A percentile compares a stretch with the other conserved stretches of the same genome.
Conservation (phyloP, 2,888 invertebrate species). For the Tachystola acroxantha region DNA sequence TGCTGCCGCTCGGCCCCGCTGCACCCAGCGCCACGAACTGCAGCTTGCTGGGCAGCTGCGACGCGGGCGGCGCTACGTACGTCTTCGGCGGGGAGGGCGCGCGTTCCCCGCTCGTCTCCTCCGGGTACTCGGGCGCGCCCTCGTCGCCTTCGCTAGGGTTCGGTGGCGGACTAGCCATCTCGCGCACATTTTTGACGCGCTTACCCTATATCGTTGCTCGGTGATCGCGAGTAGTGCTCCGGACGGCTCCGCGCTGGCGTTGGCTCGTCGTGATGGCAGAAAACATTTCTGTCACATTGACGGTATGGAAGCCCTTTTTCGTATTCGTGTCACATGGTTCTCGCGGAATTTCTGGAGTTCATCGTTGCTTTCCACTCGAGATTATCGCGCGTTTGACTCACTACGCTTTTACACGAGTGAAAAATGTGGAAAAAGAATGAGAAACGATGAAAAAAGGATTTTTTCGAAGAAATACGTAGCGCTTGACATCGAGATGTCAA, state of each 20-base stretch:
- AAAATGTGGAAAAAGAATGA: slow-evolving; percentile 41
- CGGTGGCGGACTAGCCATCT: slow-evolving; percentile 77
- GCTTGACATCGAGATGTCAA: slow-evolving; percentile 78
- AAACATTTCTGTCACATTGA: slow-evolving; percentile 79
- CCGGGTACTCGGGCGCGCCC: slow-evolving; percentile 64
- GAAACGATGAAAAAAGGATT: slow-evolving; percentile 51
- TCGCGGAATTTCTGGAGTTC: slow-evolving; percentile 58
- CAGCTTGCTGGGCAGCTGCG: slow-evolving; percentile 66
- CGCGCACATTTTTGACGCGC: slow-evolving; percentile 74
- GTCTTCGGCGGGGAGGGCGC: slow-evolving; percentile 73
- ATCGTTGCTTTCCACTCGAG: slow-evolving; percentile 30
- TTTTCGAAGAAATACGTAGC: slow-evolving; percentile 73
- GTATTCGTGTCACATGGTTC: slow-evolving; percentile 78
- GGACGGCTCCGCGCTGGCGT: slow-evolving; percentile 56
- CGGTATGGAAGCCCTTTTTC: slow-evolving; percentile 75
- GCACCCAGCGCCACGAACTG: slow-evolving; percentile 64
- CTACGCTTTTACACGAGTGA: slow-evolving; percentile 37
- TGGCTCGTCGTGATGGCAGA: slow-evolving; percentile 72
- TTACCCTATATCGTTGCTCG: slow-evolving; percentile 65
- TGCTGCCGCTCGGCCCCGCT: slow-evolving; percentile 65
- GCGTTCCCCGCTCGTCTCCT: slow-evolving; percentile 66
- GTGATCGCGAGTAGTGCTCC: slow-evolving; percentile 59
- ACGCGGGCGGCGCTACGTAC: slow-evolving; percentile 66
- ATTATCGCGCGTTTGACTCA: slow-evolving; percentile 27
- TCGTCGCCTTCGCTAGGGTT: slow-evolving; percentile 73